Evolutionary conservation across 1,140 invertebrate genomes (phyloP), one percentile per base, ranked within the genome.

Genomic region (Spodoptera frugiperda): DNA sequence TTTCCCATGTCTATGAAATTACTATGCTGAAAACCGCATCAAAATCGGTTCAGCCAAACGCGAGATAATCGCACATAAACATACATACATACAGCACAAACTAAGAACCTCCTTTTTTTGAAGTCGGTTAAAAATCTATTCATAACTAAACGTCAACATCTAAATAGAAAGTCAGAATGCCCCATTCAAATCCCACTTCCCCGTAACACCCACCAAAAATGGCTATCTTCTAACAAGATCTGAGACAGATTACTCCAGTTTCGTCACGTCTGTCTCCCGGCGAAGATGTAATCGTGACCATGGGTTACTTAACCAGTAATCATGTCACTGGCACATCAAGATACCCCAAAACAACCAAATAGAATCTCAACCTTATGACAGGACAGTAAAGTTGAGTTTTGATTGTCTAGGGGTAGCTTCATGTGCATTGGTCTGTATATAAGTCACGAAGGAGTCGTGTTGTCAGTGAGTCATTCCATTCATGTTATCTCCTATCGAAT

Each of bases 241-340:
- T 59, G 1, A 25, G 8, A 10, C 8, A 19, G 57, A 39, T 48
- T 57, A 57, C 19, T 48, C 33, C n/a, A 55, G n/a, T 72, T 72
- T 72, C 68, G 53, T 72, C 68, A 72, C 53, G 39, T 19, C 49
- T 11, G 30, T 33, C 51, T n/a, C 54, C 19, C 12, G 54, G 25
- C 54, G 10, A 17, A 55, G 54, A 21, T 54, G 63, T 21, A 48
- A 17, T 72, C 72, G 59, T 74, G 71, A 63, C 57, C 72, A 48
- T 63, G 72, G 55, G 12, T 74, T 74, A 63, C 57, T 51, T 63
- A 49, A 74, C 44, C 10, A 63, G 15, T 63, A 74, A 74, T 74
- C 63, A 74, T 63, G 55, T 51, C 33, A 46, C 3, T 11, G 57
- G 30, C 15, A 53, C 51, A 15, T 39, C 33, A 39, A 39, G 4